Base-by-base conservation (phyloP, 2,113 vertebrate genomes). In the Gymnorhina tibicen region DNA sequence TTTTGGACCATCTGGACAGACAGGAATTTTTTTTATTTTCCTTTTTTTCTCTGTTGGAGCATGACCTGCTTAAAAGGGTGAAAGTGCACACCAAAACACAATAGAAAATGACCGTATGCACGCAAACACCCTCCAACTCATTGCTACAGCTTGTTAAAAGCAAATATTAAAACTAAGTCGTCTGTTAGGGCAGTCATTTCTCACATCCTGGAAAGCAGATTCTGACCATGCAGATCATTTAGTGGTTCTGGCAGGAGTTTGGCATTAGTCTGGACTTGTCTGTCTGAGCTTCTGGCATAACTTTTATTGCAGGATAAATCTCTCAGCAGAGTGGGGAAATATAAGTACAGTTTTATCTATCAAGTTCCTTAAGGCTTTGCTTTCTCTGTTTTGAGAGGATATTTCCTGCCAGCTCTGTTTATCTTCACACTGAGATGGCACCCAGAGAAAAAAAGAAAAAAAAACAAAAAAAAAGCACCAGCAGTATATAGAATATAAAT, bases 1-100 rank as follows among this genome's bases (percentile, higher is more conserved):
- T 95, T 95, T 87, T 56, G 28, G 60, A 81, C 52, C 81, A 91
- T 87, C 77, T 94, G 93, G 84, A 90, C 44, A 70, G 64, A 83
- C 9, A 74, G 2, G 3, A 11, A 28, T 46, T 35, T 89, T 88
- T 81, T 82, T 27, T 18, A 68, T 85, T 79, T 52, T 28, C 27
- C 22, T 69, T 77, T 87, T 82, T 87, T 74, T 66, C 13, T 23
- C 19, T 82, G 1, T 14, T 87, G 37, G 30, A 75, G 64, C 12
- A 66, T 44, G 32, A n/a, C 32, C 30, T 76, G 8, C 7, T 33
- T 41, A 83, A 46, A 14, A 62, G 4, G 22, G 55, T 7, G 2
- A 62, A 94, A 84, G 22, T n/a, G 13, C 16, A 37, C 12, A 17
- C 1, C 1, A 27, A 85, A 60, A 49, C 11, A 66, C 30, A 58